These are phyloP conservation scores for Mesoclemmys tuberculata DNA, from an alignment of 2,113 vertebrate species.

Conservation along the genomic window DNA sequence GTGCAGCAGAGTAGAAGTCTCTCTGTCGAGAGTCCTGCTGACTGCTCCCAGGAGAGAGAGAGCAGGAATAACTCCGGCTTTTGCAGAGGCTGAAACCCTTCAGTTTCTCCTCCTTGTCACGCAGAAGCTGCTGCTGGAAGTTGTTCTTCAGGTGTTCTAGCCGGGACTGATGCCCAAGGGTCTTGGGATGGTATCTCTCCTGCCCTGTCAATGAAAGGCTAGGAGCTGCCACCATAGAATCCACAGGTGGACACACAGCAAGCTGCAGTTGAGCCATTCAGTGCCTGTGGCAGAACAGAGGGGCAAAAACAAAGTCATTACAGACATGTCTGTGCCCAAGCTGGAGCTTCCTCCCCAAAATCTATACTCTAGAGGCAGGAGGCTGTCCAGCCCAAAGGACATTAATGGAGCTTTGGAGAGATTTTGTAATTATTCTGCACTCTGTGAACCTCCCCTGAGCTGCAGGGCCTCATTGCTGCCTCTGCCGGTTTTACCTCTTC, in stretches of 20 bases:
- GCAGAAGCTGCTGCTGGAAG: slow-evolving; percentile 47
- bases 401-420: not conserved
- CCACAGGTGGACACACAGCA: slow-evolving; percentile 45
- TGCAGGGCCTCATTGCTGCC: not conserved
- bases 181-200: not conserved
- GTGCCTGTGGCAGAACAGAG: slow-evolving; percentile 48
- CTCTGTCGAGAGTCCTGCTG: not conserved
- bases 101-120: slow-evolving; percentile 54
- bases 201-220: slow-evolving; percentile 22
- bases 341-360: not conserved
- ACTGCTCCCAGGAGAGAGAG: slow-evolving; percentile 6
- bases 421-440: not conserved
- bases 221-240: slow-evolving; percentile 12
- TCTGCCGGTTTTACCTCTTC: not conserved
- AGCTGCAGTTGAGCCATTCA: slow-evolving; percentile 73
- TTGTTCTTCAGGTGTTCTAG: slow-evolving; percentile 35
- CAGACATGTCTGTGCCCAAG: not conserved
- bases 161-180: not conserved
- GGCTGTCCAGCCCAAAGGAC: not conserved
- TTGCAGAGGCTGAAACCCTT: slow-evolving; percentile 37
- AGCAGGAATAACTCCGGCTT: not conserved
- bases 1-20: slow-evolving; percentile 22
- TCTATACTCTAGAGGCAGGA: not conserved
- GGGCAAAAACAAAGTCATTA: slow-evolving; percentile 14
- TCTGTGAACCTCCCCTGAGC: not conserved